Conservation (phyloP, 2,113 vertebrate species). For the Empidonax alnorum region DNA sequence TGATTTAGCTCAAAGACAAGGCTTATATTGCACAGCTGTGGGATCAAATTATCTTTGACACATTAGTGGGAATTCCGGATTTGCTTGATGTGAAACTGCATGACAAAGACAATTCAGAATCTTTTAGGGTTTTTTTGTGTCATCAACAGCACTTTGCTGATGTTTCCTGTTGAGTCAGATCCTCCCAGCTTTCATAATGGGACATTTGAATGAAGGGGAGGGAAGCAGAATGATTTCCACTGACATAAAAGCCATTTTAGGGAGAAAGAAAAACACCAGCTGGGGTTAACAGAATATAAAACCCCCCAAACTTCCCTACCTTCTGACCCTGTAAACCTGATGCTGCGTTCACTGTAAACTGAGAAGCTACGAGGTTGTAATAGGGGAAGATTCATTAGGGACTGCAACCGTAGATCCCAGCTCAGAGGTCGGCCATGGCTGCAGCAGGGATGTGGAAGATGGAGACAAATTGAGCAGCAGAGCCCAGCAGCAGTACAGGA, state of each 20-base stretch:
- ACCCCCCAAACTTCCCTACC: background rate
- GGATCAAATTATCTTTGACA: constrained; percentile 9
- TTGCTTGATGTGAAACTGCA: background rate
- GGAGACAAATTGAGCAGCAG: background rate
- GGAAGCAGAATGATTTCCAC: background rate
- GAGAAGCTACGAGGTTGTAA: background rate
- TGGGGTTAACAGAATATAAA: background rate
- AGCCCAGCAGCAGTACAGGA: background rate
- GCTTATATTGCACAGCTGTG: background rate
- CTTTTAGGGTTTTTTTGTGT: background rate
- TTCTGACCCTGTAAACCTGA: background rate
- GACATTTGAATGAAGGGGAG: background rate
- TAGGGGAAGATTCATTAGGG: background rate
- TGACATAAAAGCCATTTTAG: background rate
- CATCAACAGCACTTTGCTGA: background rate
- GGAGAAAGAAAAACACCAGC: background rate
- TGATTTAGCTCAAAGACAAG: background rate
- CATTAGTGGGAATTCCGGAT: background rate
- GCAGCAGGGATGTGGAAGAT: background rate
- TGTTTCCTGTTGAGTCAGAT: constrained; percentile 53
- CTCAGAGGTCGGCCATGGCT: background rate
- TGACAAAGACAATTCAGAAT: constrained; percentile 2
- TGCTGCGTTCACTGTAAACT: background rate
- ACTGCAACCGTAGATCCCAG: background rate
- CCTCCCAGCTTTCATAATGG: constrained; percentile 4